Evolutionary conservation across 2,113 vertebrate genomes (phyloP).

Genomic region (Bos indicus): DNA sequence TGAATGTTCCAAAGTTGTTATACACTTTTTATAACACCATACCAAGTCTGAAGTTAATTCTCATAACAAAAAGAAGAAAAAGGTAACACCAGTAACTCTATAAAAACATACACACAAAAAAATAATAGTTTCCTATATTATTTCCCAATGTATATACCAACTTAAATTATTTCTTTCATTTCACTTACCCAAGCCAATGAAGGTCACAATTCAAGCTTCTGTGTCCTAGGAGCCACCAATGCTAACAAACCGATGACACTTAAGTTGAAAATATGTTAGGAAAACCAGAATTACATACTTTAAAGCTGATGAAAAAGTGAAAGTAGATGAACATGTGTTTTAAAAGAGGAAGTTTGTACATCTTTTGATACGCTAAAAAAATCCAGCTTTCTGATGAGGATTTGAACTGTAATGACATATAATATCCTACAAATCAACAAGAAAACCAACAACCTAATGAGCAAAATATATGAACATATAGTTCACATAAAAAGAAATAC

Average conservation of each 20-base stretch:
- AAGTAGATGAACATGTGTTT: not conserved
- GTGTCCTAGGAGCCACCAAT: not conserved
- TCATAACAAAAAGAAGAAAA: not conserved
- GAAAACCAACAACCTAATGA: not conserved
- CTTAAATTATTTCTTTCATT: not conserved
- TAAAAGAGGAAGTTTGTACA: not conserved
- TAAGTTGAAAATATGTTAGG: not conserved
- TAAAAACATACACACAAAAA: not conserved
- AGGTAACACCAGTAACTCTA: not conserved
- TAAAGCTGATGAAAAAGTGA: not conserved
- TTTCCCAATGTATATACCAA: not conserved
- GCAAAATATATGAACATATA: not conserved
- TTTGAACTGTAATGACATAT: not conserved
- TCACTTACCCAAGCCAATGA: not conserved
- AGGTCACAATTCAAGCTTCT: not conserved
- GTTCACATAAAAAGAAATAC: not conserved
- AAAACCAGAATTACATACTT: not conserved
- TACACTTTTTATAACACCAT: not conserved
- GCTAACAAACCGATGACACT: not conserved
- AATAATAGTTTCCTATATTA: not conserved
- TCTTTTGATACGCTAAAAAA: not conserved
- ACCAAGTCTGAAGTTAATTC: not conserved
- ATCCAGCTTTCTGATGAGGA: not conserved
- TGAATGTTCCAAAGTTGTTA: not conserved
- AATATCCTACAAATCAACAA: not conserved